Evolutionary conservation across 92 coral and sea anemone genomes (phyloP).

Genomic region (Palythoa heliodiscus): DNA sequence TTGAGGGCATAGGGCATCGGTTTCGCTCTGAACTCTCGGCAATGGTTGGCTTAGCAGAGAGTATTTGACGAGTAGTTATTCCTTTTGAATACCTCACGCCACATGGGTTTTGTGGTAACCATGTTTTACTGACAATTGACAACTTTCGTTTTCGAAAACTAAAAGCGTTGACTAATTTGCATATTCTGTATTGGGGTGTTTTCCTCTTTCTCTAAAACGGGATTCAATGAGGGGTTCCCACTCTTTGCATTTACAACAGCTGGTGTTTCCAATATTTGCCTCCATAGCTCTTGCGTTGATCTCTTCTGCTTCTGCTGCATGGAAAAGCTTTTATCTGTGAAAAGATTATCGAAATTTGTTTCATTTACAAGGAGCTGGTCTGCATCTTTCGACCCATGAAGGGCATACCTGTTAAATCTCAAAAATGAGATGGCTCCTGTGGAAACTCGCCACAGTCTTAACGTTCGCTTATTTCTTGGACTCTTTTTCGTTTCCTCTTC

Average conservation of each 20-base stretch:
- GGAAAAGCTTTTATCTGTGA: not conserved
- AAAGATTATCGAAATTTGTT: constrained; percentile 1
- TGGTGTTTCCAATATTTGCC: not conserved
- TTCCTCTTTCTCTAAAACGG: not conserved
- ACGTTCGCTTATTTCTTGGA: not conserved
- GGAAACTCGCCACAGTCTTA: constrained; percentile 17
- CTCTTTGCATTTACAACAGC: not conserved
- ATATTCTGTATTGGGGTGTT: not conserved
- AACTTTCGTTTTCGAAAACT: not conserved
- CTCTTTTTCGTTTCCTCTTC: not conserved
- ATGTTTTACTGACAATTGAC: not conserved
- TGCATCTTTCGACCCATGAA: not conserved
- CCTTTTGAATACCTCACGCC: not conserved
- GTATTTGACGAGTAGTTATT: not conserved
- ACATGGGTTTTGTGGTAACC: not conserved
- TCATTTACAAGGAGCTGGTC: not conserved
- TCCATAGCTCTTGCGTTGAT: not conserved
- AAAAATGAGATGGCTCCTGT: not conserved
- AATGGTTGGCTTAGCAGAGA: not conserved
- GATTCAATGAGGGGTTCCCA: not conserved
- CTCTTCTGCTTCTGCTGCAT: not conserved
- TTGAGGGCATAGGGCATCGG: not conserved
- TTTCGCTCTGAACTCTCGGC: not conserved
- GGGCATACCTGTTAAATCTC: constrained; percentile 8
- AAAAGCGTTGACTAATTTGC: not conserved